Evolutionary conservation across 2,113 vertebrate genomes (phyloP).

Genomic region (Sceloporus undulatus): DNA sequence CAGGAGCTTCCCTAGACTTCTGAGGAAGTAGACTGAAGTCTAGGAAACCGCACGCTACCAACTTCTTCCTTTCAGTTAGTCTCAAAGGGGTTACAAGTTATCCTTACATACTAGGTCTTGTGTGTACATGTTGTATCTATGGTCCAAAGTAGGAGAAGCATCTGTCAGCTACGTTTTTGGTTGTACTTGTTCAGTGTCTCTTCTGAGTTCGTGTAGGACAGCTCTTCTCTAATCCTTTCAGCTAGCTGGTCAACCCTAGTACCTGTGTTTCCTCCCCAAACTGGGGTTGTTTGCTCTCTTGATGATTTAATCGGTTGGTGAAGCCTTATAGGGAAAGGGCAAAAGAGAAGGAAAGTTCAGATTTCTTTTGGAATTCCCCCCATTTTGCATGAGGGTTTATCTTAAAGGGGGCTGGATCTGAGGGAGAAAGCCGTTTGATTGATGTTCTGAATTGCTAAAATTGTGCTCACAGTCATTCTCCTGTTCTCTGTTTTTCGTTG

Average conservation of each 20-base stretch:
- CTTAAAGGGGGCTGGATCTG: not conserved
- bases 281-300: constrained; percentile 47
- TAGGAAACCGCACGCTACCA: too few relatives aligned
- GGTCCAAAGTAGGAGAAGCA: not conserved
- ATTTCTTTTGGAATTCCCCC: not conserved
- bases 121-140: too few relatives aligned
- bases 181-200: not conserved
- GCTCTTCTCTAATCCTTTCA: too few relatives aligned
- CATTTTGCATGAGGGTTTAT: not conserved
- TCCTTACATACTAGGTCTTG: too few relatives aligned
- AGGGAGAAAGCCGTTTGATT: not conserved
- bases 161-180: not conserved
- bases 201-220: constrained; percentile 15
- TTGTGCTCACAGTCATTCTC: not conserved
- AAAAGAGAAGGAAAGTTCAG: constrained; percentile 6
- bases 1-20: too few relatives aligned
- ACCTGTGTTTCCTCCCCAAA: not conserved
- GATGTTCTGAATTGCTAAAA: not conserved
- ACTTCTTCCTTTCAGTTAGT: too few relatives aligned
- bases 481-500: constrained; percentile 63
- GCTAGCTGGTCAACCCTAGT: too few relatives aligned
- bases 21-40: too few relatives aligned
- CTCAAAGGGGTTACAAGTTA: too few relatives aligned
- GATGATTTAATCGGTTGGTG: constrained; percentile 39
- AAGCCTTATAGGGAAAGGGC: not conserved